phyloP scores from a whole-genome alignment of 2,113 vertebrate species.

The Ahaetulla prasina region DNA sequence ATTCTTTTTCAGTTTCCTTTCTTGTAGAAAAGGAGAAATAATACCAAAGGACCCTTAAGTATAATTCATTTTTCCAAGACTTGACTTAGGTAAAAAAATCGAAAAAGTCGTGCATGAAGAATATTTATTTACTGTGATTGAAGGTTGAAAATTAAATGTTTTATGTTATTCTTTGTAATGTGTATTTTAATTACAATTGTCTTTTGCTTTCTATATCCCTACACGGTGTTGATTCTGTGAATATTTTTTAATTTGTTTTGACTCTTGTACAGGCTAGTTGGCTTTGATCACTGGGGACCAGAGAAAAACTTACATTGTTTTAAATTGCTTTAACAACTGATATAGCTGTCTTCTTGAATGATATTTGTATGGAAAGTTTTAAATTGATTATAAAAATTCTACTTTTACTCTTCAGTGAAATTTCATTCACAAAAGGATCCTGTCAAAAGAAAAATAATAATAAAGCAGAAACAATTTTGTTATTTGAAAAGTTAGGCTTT shows the following conservation, averaged over 20 bases:
- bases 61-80: background rate
- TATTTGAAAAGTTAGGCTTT: background rate
- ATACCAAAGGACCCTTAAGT: background rate
- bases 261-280: background rate
- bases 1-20: background rate
- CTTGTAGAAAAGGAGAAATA: background rate
- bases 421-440: background rate
- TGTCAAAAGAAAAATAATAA: background rate
- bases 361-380: background rate
- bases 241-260: background rate
- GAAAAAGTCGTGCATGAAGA: background rate
- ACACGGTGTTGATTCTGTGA: background rate
- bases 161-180: conserved; percentile 3
- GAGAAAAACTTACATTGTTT: background rate
- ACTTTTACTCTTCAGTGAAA: background rate
- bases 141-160: background rate
- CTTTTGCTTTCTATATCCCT: background rate
- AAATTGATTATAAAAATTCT: background rate
- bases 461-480: background rate
- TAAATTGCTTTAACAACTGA: background rate
- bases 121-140: background rate
- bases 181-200: conserved; percentile 3
- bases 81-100: background rate
- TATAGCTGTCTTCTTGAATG: background rate
- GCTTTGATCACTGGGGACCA: background rate